Evolutionary conservation across 1,140 invertebrate genomes (phyloP), one percentile per base, ranked within the genome.

Genomic region (Atta texana): DNA sequence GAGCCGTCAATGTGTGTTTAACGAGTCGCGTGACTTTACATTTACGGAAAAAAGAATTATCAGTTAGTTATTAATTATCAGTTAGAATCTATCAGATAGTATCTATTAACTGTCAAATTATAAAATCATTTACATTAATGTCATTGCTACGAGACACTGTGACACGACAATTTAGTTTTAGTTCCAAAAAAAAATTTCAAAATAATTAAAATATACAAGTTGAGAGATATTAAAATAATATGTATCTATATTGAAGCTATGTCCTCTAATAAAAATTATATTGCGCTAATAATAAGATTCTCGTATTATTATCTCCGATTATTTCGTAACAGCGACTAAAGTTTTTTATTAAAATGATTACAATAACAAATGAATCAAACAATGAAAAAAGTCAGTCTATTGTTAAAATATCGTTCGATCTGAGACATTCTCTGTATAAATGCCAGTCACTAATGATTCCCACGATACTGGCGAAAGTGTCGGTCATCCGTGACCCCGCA

Each of bases 401-500:
- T 34, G 18, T 77, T 77, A 63, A 80, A 80, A 66, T 51, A 66
- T 64, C 18, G 18, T 34, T 34, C 0, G 7, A 8, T 53, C 8
- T 12, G 16, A 69, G 18, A 44, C 16, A 44, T 24, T 39, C 7
- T 2, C n/a, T 57, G 7, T 57, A 81, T n/a, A 57, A 80, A 16
- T 34, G 28, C 64, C 51, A 71, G 10, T 69, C 49, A 69, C n/a
- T 69, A 80, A 68, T 39, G 31, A 69, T 80, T 80, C 31, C 28
- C 77, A 39, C 44, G 28, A 80, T 34, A 51, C 10, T n/a, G n/a
- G 4, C 10, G n/a, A 71, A 57, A 81, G 78, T 57, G 66, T 81
- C 21, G 14, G 66, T 81, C 51, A 81, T 81, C 31, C 78, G 5
- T 57, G 66, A 81, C 78, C 51, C 64, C 21, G 59, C 5, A 21